Evolutionary conservation across 2,113 vertebrate species (phyloP), one percentile per base, ranked within the genome.

Genomic region (Arothron firmamentum): DNA sequence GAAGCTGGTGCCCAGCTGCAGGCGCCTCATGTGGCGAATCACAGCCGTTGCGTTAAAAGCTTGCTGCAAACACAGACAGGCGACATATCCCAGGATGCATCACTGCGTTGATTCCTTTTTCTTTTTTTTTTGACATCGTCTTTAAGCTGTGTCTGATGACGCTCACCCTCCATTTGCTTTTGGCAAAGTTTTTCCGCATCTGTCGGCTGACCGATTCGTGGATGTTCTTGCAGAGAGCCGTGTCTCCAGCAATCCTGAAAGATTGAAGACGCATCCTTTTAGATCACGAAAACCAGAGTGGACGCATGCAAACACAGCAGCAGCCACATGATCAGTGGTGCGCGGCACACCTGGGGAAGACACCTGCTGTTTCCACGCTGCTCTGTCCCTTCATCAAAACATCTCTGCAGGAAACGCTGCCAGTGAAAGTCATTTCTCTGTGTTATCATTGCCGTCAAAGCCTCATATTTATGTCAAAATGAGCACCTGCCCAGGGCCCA

Each of bases 131-230:
- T 43, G 42, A 43, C 10, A 4, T 43, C 15, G 11, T 14, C 12
- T 15, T 43, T 48, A 2, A 48, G 46, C 1, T 48, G 46, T n/a
- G 46, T n/a, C 4, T 10, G 47, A 4, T 20, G 47, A 19, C 5
- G 8, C 94, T 94, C 86, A 99, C 97, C 93, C 95, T 94, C 97
- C 97, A 99, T 77, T 99, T 99, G 92, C 96, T 98, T 87, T 99
- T 99, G 3, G 97, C 97, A 38, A 99, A 99, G 80, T 99, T 99
- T 90, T 99, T 99, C 65, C 95, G 90, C 79, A 99, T 99, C 89
- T 99, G 97, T n/a, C 95, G 93, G 0, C 97, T 99, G 88, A 99
- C 97, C 0, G 97, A 99, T 68, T 97, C 95, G 0, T 99, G 97
- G 66, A 99, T 99, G 82, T 99, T 99, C 90, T 98, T 99, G 90